Conservation (phyloP, 2,888 invertebrate genomes). For the Coenonympha arcania region DNA sequence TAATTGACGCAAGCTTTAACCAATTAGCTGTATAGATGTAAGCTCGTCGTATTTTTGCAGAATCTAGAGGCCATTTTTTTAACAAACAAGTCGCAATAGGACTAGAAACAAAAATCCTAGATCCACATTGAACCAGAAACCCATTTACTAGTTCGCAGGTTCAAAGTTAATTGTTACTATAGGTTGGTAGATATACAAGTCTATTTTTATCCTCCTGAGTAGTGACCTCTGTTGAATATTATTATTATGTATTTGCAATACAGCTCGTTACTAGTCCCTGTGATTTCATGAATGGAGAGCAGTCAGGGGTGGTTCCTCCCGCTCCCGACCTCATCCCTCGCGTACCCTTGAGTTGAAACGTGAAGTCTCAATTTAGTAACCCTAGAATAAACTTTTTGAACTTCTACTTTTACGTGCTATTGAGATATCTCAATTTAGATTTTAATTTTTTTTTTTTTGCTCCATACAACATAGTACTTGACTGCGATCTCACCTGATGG, state of each 20-base stretch:
- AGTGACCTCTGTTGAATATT: conserved; percentile 34
- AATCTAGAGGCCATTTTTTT: too few species aligned
- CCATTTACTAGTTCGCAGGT: neutral
- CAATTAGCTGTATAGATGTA: too few species aligned
- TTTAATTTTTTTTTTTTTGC: too few species aligned
- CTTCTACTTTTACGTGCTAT: neutral
- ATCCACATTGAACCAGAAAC: too few species aligned
- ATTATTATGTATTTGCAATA: conserved; percentile 56
- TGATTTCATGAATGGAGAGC: conserved; percentile 39
- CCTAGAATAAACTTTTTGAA: neutral
- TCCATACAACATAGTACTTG: neutral
- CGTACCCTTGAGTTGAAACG: conserved; percentile 3
- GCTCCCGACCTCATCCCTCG: neutral
- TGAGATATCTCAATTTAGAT: too few species aligned
- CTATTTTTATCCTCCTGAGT: conserved; percentile 23
- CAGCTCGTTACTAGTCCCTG: conserved; percentile 34
- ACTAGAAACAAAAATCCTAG: too few species aligned
- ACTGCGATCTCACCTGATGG: neutral
- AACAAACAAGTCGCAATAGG: too few species aligned
- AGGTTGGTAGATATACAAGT: neutral
- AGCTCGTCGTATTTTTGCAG: too few species aligned
- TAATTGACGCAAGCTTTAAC: too few species aligned
- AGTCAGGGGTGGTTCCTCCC: conserved; percentile 16
- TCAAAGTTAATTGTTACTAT: neutral
- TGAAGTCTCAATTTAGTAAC: conserved; percentile 5